Conservation (phyloP, 1,140 invertebrate species). For the Magallana gigas region DNA sequence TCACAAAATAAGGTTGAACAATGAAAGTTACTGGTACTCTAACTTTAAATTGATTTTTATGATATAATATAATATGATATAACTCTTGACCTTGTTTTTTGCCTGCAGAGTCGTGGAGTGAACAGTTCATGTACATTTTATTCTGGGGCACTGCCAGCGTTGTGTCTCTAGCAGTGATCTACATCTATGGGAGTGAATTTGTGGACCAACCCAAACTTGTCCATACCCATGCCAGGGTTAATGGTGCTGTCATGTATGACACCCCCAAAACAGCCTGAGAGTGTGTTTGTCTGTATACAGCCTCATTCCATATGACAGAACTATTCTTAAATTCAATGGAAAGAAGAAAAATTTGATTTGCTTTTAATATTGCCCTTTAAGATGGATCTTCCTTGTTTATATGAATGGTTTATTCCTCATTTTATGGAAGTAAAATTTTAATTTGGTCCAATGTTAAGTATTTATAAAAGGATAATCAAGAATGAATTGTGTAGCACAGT, state of each 20-base stretch:
- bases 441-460: too few relatives aligned
- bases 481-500: too few relatives aligned
- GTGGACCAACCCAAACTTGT: constrained; percentile 88
- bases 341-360: too few relatives aligned
- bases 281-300: not conserved
- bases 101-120: constrained; percentile 87
- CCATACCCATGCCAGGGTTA: constrained; percentile 62
- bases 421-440: too few relatives aligned
- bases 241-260: constrained; percentile 20
- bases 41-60: too few relatives aligned
- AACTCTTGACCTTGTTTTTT: constrained; percentile 51
- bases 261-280: constrained; percentile 2
- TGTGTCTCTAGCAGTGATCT: constrained; percentile 85
- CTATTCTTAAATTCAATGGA: not conserved
- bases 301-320: not conserved
- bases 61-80: too few relatives aligned
- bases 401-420: too few relatives aligned
- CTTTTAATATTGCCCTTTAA: too few relatives aligned
- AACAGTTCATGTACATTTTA: constrained; percentile 91
- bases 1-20: too few relatives aligned
- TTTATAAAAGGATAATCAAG: too few relatives aligned
- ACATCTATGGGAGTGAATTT: constrained; percentile 88
- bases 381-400: too few relatives aligned
- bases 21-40: too few relatives aligned
- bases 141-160: constrained; percentile 89